A percentile compares a stretch with the other conserved stretches of the same genome.
Evolutionary conservation across 2,888 invertebrate species (phyloP).

Genomic region (Tetramorium bicarinatum): DNA sequence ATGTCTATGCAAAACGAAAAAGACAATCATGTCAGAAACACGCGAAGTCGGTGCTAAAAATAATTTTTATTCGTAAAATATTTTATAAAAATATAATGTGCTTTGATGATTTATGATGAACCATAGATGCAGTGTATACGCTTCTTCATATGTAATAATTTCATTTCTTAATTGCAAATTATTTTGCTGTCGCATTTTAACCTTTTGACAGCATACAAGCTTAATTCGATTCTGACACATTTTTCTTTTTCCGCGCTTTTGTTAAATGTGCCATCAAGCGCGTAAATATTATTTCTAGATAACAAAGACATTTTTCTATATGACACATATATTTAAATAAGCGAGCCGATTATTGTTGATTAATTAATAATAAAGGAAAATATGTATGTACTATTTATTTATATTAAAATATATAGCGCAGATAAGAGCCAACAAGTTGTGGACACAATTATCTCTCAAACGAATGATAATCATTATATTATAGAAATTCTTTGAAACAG

Average conservation of each 20-base stretch:
- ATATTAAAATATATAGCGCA: constrained; percentile 35
- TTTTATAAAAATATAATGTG: constrained; percentile 5
- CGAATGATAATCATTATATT: not conserved
- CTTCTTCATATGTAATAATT: constrained; percentile 4
- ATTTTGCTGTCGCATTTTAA: not conserved
- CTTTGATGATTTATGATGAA: constrained; percentile 30
- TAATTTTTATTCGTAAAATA: not conserved
- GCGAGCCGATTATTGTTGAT: constrained; percentile 37
- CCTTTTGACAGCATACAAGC: not conserved
- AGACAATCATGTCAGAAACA: not conserved
- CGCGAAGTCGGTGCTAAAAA: not conserved
- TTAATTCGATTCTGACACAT: constrained; percentile 8
- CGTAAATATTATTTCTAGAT: constrained; percentile 60
- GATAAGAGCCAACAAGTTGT: constrained; percentile 46
- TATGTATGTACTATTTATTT: constrained; percentile 64
- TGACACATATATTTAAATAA: constrained; percentile 57
- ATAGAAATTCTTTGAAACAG: not conserved
- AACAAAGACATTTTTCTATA: constrained; percentile 57
- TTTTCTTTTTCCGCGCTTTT: constrained; percentile 40
- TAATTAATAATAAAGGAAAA: constrained; percentile 51
- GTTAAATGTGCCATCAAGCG: constrained; percentile 67
- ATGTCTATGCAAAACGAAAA: not conserved
- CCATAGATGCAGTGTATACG: not conserved
- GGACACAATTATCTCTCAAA: constrained; percentile 29
- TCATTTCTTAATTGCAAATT: not conserved